Percentiles rank a stretch among this genome's conserved stretches.
These are phyloP conservation scores for Drosophila percnosoma DNA, from an alignment of 2,888 invertebrate genomes.

Conservation along the genomic window DNA sequence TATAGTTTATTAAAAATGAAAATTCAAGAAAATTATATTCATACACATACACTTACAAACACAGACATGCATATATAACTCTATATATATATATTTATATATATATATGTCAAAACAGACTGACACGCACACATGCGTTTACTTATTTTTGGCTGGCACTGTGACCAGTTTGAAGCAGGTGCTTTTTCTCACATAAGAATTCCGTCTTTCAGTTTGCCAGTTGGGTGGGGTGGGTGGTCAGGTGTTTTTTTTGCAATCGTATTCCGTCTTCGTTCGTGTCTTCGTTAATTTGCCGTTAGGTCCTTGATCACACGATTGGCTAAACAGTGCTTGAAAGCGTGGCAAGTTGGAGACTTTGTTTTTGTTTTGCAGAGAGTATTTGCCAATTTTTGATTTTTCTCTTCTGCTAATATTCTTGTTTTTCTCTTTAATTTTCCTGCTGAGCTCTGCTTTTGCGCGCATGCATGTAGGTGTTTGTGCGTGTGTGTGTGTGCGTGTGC, in stretches of 20 bases:
- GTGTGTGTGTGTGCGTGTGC: slow-evolving; percentile 13
- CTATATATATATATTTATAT: slow-evolving; percentile 21
- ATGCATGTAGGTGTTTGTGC: neutral
- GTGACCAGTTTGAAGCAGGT: slow-evolving; percentile 5
- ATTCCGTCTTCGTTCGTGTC: neutral
- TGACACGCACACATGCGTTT: slow-evolving; percentile 46
- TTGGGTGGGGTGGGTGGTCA: neutral
- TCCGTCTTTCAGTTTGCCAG: neutral
- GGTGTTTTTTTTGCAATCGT: neutral
- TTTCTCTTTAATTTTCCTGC: neutral
- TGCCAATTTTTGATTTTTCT: neutral
- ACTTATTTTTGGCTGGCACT: slow-evolving; percentile 38
- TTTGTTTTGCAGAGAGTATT: neutral
- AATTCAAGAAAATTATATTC: slow-evolving; percentile 19
- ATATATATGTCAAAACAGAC: slow-evolving; percentile 45
- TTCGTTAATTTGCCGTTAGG: neutral
- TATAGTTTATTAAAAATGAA: slow-evolving; percentile 35
- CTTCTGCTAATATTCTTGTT: neutral
- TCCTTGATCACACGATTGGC: neutral
- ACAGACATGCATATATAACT: slow-evolving; percentile 3
- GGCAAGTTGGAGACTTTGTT: neutral
- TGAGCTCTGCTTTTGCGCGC: slow-evolving; percentile 1
- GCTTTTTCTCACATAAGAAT: neutral
- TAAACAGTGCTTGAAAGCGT: slow-evolving; percentile 22
- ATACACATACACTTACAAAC: slow-evolving; percentile 13